phyloP scores from a whole-genome alignment of 2,888 invertebrate species.

The Asteroscopus sphinx region DNA sequence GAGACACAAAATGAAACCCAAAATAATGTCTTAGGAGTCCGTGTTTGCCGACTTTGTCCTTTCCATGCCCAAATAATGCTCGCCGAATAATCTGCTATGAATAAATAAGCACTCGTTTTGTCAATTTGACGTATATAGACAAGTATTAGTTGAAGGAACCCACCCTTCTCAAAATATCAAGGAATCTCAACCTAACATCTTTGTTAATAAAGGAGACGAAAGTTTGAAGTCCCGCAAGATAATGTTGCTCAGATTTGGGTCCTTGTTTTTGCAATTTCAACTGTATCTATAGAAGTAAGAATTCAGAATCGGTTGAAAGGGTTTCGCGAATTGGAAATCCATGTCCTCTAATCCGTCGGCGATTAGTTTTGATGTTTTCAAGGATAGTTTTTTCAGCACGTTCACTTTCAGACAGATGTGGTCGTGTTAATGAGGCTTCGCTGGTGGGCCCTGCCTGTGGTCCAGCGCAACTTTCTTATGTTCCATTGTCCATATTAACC shows the following conservation, averaged over 20 bases:
- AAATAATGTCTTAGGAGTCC: conserved; percentile 79
- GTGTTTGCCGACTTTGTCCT: conserved; percentile 79
- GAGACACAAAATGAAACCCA: conserved; percentile 67
- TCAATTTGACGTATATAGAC: conserved; percentile 85
- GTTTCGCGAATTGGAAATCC: conserved; percentile 36
- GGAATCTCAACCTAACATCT: conserved; percentile 34
- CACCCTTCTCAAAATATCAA: conserved; percentile 13
- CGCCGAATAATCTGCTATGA: conserved; percentile 84
- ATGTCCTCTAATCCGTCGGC: conserved; percentile 83
- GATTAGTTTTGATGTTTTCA: conserved; percentile 85
- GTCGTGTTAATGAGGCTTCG: conserved; percentile 78
- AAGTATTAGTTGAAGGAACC: conserved; percentile 67
- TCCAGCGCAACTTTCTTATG: conserved; percentile 61
- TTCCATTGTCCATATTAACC: conserved; percentile 75
- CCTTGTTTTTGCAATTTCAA: conserved; percentile 5
- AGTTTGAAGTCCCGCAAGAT: conserved; percentile 29
- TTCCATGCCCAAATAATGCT: conserved; percentile 78
- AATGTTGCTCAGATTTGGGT: neutral
- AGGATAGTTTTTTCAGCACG: conserved; percentile 78
- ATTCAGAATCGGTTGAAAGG: conserved; percentile 24
- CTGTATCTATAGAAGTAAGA: conserved; percentile 1
- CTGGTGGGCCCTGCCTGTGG: conserved; percentile 80
- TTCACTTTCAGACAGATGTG: conserved; percentile 87
- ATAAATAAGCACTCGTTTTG: conserved; percentile 85
- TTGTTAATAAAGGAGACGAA: conserved; percentile 2